Base-by-base conservation (phyloP, 2,888 invertebrate species). In the Oligia latruncula region DNA sequence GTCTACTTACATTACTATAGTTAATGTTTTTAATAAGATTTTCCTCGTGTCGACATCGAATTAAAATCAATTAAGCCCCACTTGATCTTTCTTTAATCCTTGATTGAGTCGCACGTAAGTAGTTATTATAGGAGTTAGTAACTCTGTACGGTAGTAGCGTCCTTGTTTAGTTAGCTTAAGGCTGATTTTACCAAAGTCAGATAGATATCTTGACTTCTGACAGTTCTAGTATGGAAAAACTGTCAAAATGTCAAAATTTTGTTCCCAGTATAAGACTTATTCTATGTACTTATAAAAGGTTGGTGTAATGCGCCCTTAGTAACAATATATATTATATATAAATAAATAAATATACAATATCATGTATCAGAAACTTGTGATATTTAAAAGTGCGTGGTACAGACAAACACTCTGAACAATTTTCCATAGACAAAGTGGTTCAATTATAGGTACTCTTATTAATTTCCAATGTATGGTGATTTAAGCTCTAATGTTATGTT, bases 1-100 rank as follows among this genome's bases (percentile, higher is more conserved):
- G 60, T 74, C 71, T 20, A 5, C 29, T 60, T 43, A 52, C 23
- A 60, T 65, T 65, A 84, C 71, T 67, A 76, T 23, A 77, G 15
- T 66, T 65, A 67, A 52, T 75, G 40, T 55, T 55, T 43, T 46
- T 73, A n/a, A 9, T 29, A 20, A 9, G 23, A 83, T 86, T 85
- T 83, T 86, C 85, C 80, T 80, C 46, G 35, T 82, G 64, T 58
- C 20, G 65, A 60, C 78, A 55, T 66, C 52, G 2, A 62, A 62
- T 73, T 74, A 65, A 9, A 55, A 43, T 60, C 65, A 78, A 78
- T 78, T 83, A 70, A 17, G 40, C 23, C 52, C 20, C 46, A 73
- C 23, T 78, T 83, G 65, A 74, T 83, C 70, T 74, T 65, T 55
- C 3, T 72, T 20, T n/a, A 64, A 70, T 52, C 43, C 17, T 46